phyloP scores from a whole-genome alignment of 2,113 vertebrate species.

The Promerops cafer region DNA sequence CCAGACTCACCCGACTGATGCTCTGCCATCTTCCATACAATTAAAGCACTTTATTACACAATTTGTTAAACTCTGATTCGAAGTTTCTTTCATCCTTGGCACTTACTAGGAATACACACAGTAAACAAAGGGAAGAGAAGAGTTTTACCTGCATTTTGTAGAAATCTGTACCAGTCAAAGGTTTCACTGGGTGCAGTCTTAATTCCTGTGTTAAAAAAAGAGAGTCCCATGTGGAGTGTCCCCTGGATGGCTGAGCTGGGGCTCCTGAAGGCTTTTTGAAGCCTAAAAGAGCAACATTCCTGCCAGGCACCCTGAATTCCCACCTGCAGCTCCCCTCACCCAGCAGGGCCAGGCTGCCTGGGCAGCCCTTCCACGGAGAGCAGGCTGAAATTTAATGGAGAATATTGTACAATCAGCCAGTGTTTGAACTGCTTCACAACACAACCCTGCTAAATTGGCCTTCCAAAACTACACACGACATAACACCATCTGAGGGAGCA shows the following conservation, averaged over 20 bases:
- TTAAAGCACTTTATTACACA: not conserved
- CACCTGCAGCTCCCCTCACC: not conserved
- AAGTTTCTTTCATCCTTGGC: not conserved
- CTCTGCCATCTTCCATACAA: not conserved
- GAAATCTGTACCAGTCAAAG: conserved; percentile 84
- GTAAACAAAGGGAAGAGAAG: not conserved
- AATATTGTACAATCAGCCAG: not conserved
- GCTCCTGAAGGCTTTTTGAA: not conserved
- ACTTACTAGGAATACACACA: not conserved
- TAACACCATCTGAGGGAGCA: not conserved
- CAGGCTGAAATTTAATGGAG: accelerated
- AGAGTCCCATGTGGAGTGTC: not conserved
- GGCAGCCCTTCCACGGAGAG: not conserved
- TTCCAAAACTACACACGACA: not conserved
- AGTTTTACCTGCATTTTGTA: conserved; percentile 80
- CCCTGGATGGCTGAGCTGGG: not conserved
- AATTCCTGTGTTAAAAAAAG: conserved; percentile 71
- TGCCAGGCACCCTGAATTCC: not conserved
- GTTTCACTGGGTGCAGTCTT: conserved; percentile 65
- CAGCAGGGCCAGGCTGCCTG: not conserved
- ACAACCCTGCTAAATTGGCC: not conserved
- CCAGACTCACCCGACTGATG: not conserved
- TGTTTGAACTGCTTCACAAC: not conserved
- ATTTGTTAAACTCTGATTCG: not conserved
- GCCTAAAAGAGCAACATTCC: not conserved